Conservation (phyloP, 2,113 vertebrate genomes). For the Hemicordylus capensis region DNA sequence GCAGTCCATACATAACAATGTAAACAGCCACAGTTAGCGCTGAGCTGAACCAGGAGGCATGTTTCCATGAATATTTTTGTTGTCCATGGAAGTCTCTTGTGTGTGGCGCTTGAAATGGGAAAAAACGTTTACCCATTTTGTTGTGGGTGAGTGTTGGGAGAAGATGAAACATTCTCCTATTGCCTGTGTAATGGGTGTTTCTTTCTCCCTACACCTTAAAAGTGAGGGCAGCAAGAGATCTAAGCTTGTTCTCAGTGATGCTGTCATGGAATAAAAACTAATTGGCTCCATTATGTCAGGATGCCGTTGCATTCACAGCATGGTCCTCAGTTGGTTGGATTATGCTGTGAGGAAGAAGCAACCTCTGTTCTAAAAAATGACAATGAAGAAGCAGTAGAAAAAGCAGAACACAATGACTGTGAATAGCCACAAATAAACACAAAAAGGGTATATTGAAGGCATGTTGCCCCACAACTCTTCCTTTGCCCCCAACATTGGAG, state of each 20-base stretch:
- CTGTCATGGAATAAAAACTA: neutral
- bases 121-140: neutral
- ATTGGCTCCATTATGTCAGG: neutral
- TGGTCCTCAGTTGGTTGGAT: neutral
- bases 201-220: neutral
- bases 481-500: too few relatives aligned
- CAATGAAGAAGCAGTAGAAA: neutral
- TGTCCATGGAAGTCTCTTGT: neutral
- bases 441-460: too few relatives aligned
- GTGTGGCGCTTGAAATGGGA: neutral
- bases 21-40: neutral
- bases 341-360: neutral
- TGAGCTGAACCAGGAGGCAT: neutral
- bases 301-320: neutral
- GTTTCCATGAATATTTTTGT: neutral
- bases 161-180: neutral
- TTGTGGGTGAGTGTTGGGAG: neutral
- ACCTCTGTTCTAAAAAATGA: neutral
- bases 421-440: neutral
- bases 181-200: neutral
- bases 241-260: neutral
- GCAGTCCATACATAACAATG: neutral
- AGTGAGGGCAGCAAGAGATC: neutral
- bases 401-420: too few relatives aligned
- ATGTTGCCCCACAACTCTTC: neutral